phyloP scores from a whole-genome alignment of 1,140 invertebrate genomes.

The Amyelois transitella region DNA sequence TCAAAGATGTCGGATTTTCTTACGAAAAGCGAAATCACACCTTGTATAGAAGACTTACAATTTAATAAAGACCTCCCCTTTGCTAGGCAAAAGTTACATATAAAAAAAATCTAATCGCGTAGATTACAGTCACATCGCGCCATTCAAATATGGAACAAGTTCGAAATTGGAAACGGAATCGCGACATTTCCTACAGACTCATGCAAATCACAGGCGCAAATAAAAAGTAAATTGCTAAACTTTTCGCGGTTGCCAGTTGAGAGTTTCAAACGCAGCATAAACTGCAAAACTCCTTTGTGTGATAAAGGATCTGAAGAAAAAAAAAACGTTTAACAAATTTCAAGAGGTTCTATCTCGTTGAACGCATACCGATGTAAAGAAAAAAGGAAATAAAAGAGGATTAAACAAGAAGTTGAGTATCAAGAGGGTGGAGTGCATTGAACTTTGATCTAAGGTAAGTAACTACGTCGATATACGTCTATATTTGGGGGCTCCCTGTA shows the following conservation, averaged over 20 bases:
- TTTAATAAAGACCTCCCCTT: slow-evolving; percentile 3
- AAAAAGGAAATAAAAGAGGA: not conserved
- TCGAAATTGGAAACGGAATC: slow-evolving; percentile 32
- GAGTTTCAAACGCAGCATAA: slow-evolving; percentile 1
- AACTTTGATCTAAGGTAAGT: not conserved
- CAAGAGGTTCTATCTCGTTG: not conserved
- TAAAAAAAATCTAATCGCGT: slow-evolving; percentile 19
- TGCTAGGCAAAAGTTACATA: not conserved
- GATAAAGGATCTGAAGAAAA: slow-evolving; percentile 3
- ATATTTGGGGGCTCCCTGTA: not conserved
- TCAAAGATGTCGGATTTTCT: not conserved
- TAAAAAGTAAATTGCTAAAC: slow-evolving; percentile 39
- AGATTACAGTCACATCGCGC: slow-evolving; percentile 14
- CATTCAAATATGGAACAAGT: slow-evolving; percentile 27
- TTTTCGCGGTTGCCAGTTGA: slow-evolving; percentile 19
- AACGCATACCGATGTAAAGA: no score
- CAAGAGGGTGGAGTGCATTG: not conserved
- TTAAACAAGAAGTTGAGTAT: not conserved
- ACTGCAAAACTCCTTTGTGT: slow-evolving; percentile 3
- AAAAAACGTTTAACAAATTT: not conserved
- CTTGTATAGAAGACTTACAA: not conserved
- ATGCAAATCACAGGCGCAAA: slow-evolving; percentile 30
- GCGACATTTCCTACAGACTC: slow-evolving; percentile 19
- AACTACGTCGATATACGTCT: not conserved
- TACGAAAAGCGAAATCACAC: not conserved